phyloP scores from a whole-genome alignment of 92 coral and sea anemone species.

The Plumapathes pennacea region DNA sequence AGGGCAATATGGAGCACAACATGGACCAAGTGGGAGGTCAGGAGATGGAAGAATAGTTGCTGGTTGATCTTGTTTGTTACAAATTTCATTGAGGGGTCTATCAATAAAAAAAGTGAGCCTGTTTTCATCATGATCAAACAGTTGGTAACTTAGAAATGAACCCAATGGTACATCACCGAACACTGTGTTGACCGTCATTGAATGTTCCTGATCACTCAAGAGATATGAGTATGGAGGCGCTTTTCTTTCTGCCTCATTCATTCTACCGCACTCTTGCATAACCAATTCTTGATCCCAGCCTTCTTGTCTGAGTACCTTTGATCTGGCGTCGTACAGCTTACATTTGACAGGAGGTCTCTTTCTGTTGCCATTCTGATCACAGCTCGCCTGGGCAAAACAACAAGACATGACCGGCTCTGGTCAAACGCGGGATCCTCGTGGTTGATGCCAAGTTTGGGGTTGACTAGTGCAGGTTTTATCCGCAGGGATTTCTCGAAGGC shows the following conservation, averaged over 20 bases:
- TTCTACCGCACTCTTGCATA: constrained; percentile 7
- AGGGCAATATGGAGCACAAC: too few relatives aligned
- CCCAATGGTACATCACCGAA: constrained; percentile 42
- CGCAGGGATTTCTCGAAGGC: constrained; percentile 43
- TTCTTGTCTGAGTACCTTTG: constrained; percentile 2
- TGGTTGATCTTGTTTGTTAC: not conserved
- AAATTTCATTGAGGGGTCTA: constrained; percentile 13
- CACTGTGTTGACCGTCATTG: constrained; percentile 23
- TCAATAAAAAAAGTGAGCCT: constrained; percentile 6
- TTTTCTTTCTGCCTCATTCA: constrained; percentile 9
- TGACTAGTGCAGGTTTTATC: constrained; percentile 49
- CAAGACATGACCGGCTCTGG: constrained; percentile 52
- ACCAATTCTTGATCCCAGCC: constrained; percentile 34
- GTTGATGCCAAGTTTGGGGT: constrained; percentile 48
- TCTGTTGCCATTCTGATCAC: constrained; percentile 31
- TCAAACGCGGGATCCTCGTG: constrained; percentile 24
- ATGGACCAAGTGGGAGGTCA: too few relatives aligned
- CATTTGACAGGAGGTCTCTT: constrained; percentile 33
- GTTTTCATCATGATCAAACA: constrained; percentile 15
- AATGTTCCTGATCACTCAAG: constrained; percentile 33
- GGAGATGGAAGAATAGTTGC: constrained; percentile 12
- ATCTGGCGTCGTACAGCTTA: constrained; percentile 52
- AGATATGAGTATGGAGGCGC: constrained; percentile 43
- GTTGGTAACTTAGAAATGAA: constrained; percentile 32
- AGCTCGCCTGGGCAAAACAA: constrained; percentile 15